These are phyloP conservation scores for Palloptera scutellata DNA, from an alignment of 2,888 invertebrate genomes.

Conservation along the genomic window DNA sequence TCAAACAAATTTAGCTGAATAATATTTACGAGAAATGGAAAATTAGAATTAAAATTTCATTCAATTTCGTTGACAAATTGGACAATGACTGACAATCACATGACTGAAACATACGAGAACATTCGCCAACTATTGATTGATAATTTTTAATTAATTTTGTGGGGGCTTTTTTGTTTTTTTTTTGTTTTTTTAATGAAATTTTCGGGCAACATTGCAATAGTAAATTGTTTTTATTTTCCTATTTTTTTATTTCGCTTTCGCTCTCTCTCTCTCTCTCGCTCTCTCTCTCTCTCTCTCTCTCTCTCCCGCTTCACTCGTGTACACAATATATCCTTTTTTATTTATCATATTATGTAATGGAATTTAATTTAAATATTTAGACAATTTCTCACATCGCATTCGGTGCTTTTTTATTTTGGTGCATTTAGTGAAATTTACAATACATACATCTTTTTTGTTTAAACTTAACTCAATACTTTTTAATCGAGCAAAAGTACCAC, in stretches of 20 bases:
- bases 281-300: slow-evolving; percentile 13
- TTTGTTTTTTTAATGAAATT: slow-evolving; percentile 20
- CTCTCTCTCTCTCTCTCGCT: background rate
- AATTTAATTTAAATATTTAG: too few relatives aligned
- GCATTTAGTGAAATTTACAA: slow-evolving; percentile 40
- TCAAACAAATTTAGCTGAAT: slow-evolving; percentile 9
- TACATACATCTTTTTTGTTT: too few relatives aligned
- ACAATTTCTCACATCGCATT: background rate
- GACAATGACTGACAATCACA: slow-evolving; percentile 34
- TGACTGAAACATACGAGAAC: slow-evolving; percentile 17
- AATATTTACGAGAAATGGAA: background rate
- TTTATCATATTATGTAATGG: background rate
- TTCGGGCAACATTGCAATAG: slow-evolving; percentile 58
- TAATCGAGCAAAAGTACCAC: background rate
- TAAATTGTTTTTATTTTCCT: slow-evolving; percentile 15
- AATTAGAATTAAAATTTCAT: slow-evolving; percentile 4
- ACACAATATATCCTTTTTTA: background rate
- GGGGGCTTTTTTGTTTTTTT: slow-evolving; percentile 15
- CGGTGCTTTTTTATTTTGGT: slow-evolving; percentile 25
- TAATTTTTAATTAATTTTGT: slow-evolving; percentile 5
- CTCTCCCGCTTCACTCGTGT: background rate
- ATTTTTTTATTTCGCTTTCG: slow-evolving; percentile 9
- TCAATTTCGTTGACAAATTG: slow-evolving; percentile 24
- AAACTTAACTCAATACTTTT: background rate
- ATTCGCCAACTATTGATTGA: slow-evolving; percentile 13